Base-by-base conservation (phyloP, 2,113 vertebrate species). In the Zingel zingel region DNA sequence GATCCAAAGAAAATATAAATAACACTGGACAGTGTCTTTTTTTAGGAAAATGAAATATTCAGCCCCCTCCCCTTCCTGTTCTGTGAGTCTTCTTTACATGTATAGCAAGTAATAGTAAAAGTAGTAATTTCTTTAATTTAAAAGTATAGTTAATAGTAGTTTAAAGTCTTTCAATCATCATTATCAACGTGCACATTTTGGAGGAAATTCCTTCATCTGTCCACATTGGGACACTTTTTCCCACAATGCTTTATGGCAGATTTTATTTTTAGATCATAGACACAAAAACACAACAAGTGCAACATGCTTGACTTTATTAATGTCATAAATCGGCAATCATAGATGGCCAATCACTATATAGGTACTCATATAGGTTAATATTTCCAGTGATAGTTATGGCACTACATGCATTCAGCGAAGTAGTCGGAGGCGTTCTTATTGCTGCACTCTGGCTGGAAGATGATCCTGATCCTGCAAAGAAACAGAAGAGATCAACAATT, bases 381-480 rank as follows among this genome's bases (percentile, higher is more conserved):
- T n/a, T n/a, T n/a, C n/a, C n/a, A n/a, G n/a, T n/a, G n/a, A n/a
- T 30, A 30, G 1, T 59, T 43, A 1, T 0, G 9, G 11, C 27
- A 13, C 3, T n/a, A 43, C 39, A 11, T 2, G 12, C 88, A 90
- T 3, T 82, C 78, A 25, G 21, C 11, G 0, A 88, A 84, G 67
- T 84, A 86, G 0, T 19, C 1, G 0, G 21, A 9, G 23, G 36
- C 5, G 0, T 8, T 14, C 18, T 1, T 2, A 2, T 50, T 4
- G 21, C 18, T 25, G 59, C 85, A 87, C 1, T 74, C 2, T 0
- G 45, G 16, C 53, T 25, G 66, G 21, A 57, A 53, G 66, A 90
- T 69, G 71, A 62, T 5, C 8, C 0, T 62, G 45, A 82, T 6
- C 70, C 86, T 90, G 89, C 50, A 81, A 63, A 68, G 1, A n/a